A percentile compares a stretch with the other conserved stretches of the same genome.
These are phyloP conservation scores for Terebella lapidaria DNA, from an alignment of 2,888 invertebrate genomes.

Conservation along the genomic window DNA sequence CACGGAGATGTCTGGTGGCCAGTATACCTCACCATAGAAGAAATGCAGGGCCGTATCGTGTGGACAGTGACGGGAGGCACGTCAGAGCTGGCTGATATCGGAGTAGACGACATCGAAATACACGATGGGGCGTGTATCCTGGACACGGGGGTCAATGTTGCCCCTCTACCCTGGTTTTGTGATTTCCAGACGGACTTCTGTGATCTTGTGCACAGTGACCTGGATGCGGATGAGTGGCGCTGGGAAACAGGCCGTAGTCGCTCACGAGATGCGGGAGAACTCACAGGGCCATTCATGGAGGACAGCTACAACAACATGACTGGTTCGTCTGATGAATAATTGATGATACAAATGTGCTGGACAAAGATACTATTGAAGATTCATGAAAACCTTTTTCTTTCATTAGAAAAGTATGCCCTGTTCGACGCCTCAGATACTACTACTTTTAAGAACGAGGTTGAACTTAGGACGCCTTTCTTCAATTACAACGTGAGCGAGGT, in stretches of 20 bases:
- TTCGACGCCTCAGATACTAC: background rate
- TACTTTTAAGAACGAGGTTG: background rate
- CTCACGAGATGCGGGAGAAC: background rate
- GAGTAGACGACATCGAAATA: background rate
- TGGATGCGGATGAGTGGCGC: background rate
- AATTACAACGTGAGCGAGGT: background rate
- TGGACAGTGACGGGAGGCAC: background rate
- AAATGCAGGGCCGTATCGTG: background rate
- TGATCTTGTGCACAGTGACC: background rate
- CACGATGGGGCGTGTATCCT: background rate
- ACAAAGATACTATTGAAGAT: background rate
- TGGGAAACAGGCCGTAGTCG: background rate
- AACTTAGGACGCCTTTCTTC: background rate
- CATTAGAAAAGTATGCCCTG: background rate
- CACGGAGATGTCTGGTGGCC: background rate
- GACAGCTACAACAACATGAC: background rate
- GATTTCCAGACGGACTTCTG: background rate
- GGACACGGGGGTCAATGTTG: background rate
- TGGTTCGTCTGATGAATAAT: background rate
- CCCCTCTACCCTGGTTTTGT: background rate
- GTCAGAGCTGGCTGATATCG: background rate
- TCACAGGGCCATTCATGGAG: background rate
- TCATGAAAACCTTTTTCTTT: background rate
- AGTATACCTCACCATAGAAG: background rate
- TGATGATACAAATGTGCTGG: background rate